phyloP scores from a whole-genome alignment of 2,888 invertebrate species.

The Lucinisca nassula region DNA sequence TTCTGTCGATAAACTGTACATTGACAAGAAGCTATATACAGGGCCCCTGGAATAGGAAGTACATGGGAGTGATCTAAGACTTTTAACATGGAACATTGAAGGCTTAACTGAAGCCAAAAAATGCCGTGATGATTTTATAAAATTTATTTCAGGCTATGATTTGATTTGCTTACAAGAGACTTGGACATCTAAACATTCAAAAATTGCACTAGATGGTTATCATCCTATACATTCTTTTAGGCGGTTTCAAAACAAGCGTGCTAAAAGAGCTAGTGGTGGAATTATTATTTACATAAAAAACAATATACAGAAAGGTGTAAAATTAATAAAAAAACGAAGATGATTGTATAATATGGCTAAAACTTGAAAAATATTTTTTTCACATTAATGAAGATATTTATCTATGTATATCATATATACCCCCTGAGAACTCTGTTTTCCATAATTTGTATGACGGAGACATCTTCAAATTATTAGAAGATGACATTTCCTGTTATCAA shows the following conservation, averaged over 20 bases:
- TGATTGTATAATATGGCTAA: not conserved
- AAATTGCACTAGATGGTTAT: not conserved
- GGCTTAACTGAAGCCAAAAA: not conserved
- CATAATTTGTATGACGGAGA: too few species aligned
- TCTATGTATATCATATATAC: not conserved
- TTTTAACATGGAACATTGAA: conserved; percentile 7
- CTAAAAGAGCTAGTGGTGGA: not conserved
- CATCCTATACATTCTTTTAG: conserved; percentile 16
- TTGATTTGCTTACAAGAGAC: not conserved
- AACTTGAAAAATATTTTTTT: not conserved
- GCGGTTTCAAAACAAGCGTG: not conserved
- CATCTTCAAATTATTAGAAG: too few species aligned
- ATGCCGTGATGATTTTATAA: not conserved
- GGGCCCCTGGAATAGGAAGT: not conserved
- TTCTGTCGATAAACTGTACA: conserved; percentile 19
- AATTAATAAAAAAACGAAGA: not conserved
- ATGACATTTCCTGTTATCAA: too few species aligned
- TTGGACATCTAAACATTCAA: conserved; percentile 7
- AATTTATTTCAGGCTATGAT: not conserved
- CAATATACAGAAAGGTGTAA: not conserved
- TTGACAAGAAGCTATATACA: conserved; percentile 24
- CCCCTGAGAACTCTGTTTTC: not conserved
- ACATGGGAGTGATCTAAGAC: not conserved
- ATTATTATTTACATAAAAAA: not conserved
- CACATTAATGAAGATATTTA: not conserved